Evolutionary conservation across 2,113 vertebrate genomes (phyloP), one percentile per base, ranked within the genome.

Genomic region (Aviceda subcristata): DNA sequence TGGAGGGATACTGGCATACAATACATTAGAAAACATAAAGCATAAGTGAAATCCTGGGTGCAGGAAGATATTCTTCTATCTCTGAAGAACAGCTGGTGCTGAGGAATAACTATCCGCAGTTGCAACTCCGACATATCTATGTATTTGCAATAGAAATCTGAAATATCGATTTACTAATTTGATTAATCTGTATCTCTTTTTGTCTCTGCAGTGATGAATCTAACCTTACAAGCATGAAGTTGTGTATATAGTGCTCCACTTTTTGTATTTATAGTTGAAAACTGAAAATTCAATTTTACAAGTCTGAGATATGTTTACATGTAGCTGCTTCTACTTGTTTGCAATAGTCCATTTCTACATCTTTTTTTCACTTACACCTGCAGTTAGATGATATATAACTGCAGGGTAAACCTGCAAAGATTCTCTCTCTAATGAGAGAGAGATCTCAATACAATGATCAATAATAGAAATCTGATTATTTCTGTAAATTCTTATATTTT

Each of bases 211-310:
- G 99, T 99, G 99, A 99, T 98, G 98, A 98, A 96, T 99, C 99
- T 99, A 99, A 99, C 98, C 98, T 96, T 97, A 98, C 98, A 97
- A 99, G 99, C 99, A 99, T 99, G 99, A 99, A 99, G 99, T 99
- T 99, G 98, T 99, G 98, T 99, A 99, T 98, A 99, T 99, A 99
- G 98, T 96, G 98, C 98, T 99, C 98, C 98, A 98, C 97, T 98
- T 99, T 98, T 98, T 98, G 98, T 99, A 99, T 99, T 99, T 99
- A 99, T 99, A 99, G 98, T 98, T 98, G 98, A 98, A 98, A 99
- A 98, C 77, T 87, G 88, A 97, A 98, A 96, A 96, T 97, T 97
- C 97, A 90, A 89, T 98, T 98, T 98, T 96, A 96, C 97, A 98
- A 96, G 76, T 97, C 98, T 97, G 97, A 98, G 83, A 98, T 98